Evolutionary conservation across 2,113 vertebrate genomes (phyloP), one percentile per base, ranked within the genome.

Genomic region (Acrocephalus kingi): DNA sequence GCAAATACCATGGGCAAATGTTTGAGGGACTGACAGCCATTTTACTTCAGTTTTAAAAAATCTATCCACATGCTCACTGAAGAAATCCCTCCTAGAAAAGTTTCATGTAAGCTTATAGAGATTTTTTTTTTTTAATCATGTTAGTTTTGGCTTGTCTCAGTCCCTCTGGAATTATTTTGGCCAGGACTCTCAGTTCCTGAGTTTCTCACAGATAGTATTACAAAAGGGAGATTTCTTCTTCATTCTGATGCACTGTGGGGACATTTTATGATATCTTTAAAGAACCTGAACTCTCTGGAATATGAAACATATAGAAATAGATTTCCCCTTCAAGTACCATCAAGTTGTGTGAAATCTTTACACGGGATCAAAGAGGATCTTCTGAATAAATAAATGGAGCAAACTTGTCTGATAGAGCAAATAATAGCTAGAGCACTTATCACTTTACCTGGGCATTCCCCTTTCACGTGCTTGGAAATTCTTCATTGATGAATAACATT

Each of bases 11-110:
- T 28, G 43, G 74, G 15, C 49, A 90, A 93, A 94, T 52, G 30
- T 55, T 73, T 95, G 46, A 74, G 61, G 56, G 31, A 91, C 27
- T 17, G 62, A 85, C 15, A 15, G 45, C 90, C 43, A 35, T 92
- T 97, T 94, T 86, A 92, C 94, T 93, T 83, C 49, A 66, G 37
- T 81, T 87, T 96, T 87, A 93, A 91, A 84, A 95, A 96, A 90
- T 83, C 22, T 41, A 78, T 67, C 76, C 62, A 63, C 51, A 33
- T 1, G 1, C 10, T 75, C 16, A n/a, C 39, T 64, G 64, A 78
- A 97, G 56, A 91, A 93, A 78, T 39, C 58, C 15, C 64, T 91
- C 41, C 52, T 27, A 78, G 64, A 95, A 93, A 74, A 78, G 30
- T 71, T 78, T 49, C 3, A 3, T 59, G 45, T 49, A 81, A 75